Evolutionary conservation across 2,113 vertebrate genomes (phyloP).

Genomic region (Phoxinus phoxinus): DNA sequence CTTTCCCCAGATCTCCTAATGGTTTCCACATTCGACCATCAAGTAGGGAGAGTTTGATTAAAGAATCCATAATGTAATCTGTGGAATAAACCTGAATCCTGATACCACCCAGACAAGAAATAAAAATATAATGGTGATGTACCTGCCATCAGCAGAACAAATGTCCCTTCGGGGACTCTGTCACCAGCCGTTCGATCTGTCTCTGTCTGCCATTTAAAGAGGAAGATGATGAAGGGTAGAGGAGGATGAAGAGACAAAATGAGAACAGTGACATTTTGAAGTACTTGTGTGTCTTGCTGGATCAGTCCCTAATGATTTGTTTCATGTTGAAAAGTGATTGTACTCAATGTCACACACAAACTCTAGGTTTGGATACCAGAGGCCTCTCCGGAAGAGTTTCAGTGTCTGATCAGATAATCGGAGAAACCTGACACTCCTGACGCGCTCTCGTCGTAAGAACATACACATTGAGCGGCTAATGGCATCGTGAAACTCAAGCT

Average conservation of each 20-base stretch:
- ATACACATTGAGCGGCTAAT: neutral
- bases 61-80: constrained; percentile 42
- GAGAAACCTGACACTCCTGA: neutral
- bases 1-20: constrained; percentile 60
- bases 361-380: neutral
- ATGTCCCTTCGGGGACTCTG: constrained; percentile 10
- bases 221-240: constrained; percentile 28
- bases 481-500: neutral
- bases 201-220: constrained; percentile 36
- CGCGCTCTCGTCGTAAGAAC: neutral
- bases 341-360: constrained; percentile 16
- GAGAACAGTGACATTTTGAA: constrained; percentile 40
- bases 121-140: neutral
- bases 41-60: constrained; percentile 60
- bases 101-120: neutral
- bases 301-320: constrained; percentile 40
- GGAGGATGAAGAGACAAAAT: constrained; percentile 17
- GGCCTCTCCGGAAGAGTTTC: neutral
- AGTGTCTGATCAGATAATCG: neutral
- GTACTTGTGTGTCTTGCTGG: constrained; percentile 35
- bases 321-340: constrained; percentile 22
- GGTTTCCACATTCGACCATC: constrained; percentile 55
- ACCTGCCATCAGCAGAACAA: constrained; percentile 16
- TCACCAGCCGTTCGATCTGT: constrained; percentile 23
- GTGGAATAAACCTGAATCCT: constrained; percentile 5